Evolutionary conservation across 1,140 invertebrate species (phyloP), one percentile per base, ranked within the genome.

Genomic region (Megalopta genalis): DNA sequence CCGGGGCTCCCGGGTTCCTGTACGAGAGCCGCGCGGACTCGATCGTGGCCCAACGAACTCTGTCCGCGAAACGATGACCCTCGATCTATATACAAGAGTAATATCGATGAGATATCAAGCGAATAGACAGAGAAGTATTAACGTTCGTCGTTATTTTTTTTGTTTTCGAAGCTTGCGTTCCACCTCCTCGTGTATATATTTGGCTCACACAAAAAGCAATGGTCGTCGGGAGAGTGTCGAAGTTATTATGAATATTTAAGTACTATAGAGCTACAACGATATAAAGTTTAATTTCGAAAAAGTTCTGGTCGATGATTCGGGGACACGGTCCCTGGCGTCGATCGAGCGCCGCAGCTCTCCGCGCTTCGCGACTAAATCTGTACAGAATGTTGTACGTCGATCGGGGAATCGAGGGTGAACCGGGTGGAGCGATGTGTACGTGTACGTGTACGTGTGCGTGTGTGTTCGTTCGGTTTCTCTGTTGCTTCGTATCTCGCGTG

Each of bases 211-310:
- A 84, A 76, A 70, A 76, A 85, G 78, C 82, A 84, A 72, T 65
- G 72, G 66, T 74, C 62, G 67, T 83, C 64, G 63, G 59, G 23
- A 80, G 59, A 78, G 69, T 73, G 67, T 81, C 74, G 67, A 80
- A 85, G 83, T 82, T 85, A 85, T 39, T 66, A 84, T 64, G 73
- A 81, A 84, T 84, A 80, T 39, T 78, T 73, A 73, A 60, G 63
- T 74, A 64, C 62, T 54, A 79, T 67, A 79, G 62, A 67, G 8
- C 77, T 84, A 81, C 73, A 46, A 68, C 64, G 65, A 63, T 69
- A 80, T 73, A 81, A 73, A 81, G 77, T 77, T 74, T 37, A 73
- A 85, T 81, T 81, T 84, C 67, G 59, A 23, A 69, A 54, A 23
- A 78, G 18, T 59, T 42, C 63, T 66, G 83, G 46, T 59, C 60